Evolutionary conservation across 1,140 invertebrate species (phyloP), one percentile per base, ranked within the genome.

Genomic region (Myzus persicae): DNA sequence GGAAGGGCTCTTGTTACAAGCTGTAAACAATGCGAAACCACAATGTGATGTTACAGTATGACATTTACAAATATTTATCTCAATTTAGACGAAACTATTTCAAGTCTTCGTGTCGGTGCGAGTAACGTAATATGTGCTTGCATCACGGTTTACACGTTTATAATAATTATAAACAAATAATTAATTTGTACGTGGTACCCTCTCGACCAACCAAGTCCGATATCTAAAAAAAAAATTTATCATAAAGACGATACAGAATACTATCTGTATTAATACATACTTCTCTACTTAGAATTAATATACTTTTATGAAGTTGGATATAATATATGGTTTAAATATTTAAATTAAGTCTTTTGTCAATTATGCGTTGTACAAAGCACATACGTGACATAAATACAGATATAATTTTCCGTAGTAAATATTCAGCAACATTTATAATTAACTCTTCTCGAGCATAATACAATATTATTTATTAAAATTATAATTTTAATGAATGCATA

Each of bases 401-500:
- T 36, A 76, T 18, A n/a, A 76, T 20, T n/a, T 36, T 76, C 2
- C 36, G 31, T 67, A n/a, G 11, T 31, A 67, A 67, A 67, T 67
- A 76, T 76, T 76, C 31, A 76, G 18, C 59, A n/a, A 76, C 4
- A 76, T 76, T 76, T n/a, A 76, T 76, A 76, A 76, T 76, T n/a
- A 76, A n/a, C 59, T 76, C 31, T 76, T 76, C n/a, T 76, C 31
- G 18, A 76, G 59, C 59, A 76, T 76, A 6, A 18, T 76, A n/a
- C n/a, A 76, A 76, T 76, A 76, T 76, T 76, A n/a, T 76, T 76
- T n/a, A 76, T 67, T n/a, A 76, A 14, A 76, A n/a, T n/a, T n/a
- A n/a, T 76, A n/a, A 76, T 18, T n/a, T n/a, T 76, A 76, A 76
- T 76, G 14, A 18, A 76, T 1, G 31, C 4, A 20, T n/a, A n/a